Evolutionary conservation across 2,888 invertebrate genomes (phyloP).

Genomic region (Acanthosoma haemorrhoidale): DNA sequence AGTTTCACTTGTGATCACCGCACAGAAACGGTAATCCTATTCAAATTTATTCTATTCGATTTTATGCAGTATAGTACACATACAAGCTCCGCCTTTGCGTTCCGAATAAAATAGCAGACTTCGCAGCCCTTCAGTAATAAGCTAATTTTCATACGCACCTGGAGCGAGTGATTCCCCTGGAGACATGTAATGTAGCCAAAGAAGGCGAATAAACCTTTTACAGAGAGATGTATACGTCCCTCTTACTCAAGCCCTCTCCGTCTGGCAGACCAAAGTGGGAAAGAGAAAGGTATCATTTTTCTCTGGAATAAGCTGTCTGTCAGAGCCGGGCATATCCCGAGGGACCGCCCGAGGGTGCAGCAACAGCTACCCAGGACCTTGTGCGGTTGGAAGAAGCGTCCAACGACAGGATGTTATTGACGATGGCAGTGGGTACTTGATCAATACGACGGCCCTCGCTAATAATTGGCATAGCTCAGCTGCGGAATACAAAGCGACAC

Average conservation of each 20-base stretch:
- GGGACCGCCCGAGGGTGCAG: not conserved
- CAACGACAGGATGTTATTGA: not conserved
- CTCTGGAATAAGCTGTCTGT: not conserved
- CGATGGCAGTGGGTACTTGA: not conserved
- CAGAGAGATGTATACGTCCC: too few relatives aligned
- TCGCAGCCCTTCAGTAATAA: too few relatives aligned
- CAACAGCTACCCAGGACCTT: not conserved
- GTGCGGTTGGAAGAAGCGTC: not conserved
- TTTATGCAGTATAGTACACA: too few relatives aligned
- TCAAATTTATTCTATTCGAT: too few relatives aligned
- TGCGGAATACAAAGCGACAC: constrained; percentile 8
- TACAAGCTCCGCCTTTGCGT: too few relatives aligned
- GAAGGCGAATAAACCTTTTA: too few relatives aligned
- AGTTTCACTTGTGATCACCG: too few relatives aligned
- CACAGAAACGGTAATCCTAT: too few relatives aligned
- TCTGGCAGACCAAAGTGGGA: not conserved
- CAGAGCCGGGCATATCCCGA: not conserved
- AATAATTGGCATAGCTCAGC: not conserved
- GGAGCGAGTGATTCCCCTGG: too few relatives aligned
- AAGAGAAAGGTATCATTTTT: not conserved
- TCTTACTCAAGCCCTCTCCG: not conserved
- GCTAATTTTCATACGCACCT: too few relatives aligned
- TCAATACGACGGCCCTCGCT: not conserved
- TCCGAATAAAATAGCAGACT: too few relatives aligned
- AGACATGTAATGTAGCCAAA: too few relatives aligned